Percentiles rank a stretch among this genome's conserved stretches.
Conservation (phyloP, 2,113 vertebrate species). For the Protobothrops flavoviridis region DNA sequence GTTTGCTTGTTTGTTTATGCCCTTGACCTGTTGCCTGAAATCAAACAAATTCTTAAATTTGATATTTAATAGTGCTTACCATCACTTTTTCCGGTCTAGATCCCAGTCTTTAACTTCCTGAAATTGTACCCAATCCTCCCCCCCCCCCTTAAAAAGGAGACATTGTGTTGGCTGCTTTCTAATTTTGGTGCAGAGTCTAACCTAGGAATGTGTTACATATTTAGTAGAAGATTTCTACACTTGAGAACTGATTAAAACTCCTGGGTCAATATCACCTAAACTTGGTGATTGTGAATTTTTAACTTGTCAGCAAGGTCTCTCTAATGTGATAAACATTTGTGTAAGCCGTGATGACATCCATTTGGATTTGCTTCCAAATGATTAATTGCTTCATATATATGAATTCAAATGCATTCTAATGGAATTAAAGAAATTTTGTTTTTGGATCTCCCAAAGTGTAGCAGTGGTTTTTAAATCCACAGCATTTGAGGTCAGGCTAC, state of each 20-base stretch:
- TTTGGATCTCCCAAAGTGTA: background rate
- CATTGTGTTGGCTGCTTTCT: background rate
- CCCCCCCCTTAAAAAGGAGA: background rate
- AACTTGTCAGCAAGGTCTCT: background rate
- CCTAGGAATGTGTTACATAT: background rate
- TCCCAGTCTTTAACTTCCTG: background rate
- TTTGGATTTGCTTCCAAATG: slow-evolving; percentile 28
- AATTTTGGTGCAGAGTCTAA: background rate
- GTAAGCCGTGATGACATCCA: background rate
- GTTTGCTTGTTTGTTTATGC: background rate
- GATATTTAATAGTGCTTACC: background rate
- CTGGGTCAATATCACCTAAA: background rate
- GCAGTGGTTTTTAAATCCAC: background rate
- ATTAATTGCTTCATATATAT: background rate
- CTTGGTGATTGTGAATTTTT: background rate
- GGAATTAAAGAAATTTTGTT: slow-evolving; percentile 8
- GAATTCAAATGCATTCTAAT: background rate
- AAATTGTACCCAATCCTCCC: too few species aligned
- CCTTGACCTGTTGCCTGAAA: background rate
- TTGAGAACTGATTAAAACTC: background rate
- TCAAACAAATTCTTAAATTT: background rate
- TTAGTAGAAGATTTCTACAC: background rate
- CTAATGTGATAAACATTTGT: background rate
- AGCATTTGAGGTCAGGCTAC: slow-evolving; percentile 13
- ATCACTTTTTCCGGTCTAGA: background rate